Base-by-base conservation (phyloP, 1,140 invertebrate species). In the Drosophila melanogaster region DNA sequence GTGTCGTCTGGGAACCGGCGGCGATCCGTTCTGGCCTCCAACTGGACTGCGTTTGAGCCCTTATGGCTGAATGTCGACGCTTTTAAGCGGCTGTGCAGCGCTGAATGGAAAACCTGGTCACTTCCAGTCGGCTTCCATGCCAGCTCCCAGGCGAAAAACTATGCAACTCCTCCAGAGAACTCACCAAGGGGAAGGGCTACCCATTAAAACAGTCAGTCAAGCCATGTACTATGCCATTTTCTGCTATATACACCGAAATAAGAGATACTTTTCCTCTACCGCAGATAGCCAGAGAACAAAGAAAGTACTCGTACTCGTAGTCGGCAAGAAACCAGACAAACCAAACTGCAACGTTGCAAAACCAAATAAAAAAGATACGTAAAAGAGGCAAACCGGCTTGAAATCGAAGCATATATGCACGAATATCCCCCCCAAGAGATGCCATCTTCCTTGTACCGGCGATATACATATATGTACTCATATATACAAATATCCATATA, bases 1-100 rank as follows among this genome's bases (percentile, higher is more conserved):
- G 50, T 49, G 54, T 53, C 30, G 57, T 72, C 49, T 67, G 61
- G 43, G 37, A 53, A 55, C 77, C 60, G 58, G 61, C 46, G 78
- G 57, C 84, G 84, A 90, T 90, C 87, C 90, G 90, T 91, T 84
- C 72, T 78, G 81, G 76, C 76, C 77, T 77, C 79, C 87, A 86
- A 90, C 90, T 90, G 84, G 70, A 79, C 91, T 77, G 67, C 87
- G 74, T 86, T 81, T 91, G 90, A 90, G 64, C 57, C 46, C 79
- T 84, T 83, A 90, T 81, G 72, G 90, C 90, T 91, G 90, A 91
- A 90, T 91, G 73, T 60, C 51, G 51, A 58, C 70, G 67, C 84
- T 90, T 92, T 90, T 90, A 91, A 91, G 81, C 75, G 75, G 70
- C 85, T 76, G 77, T 83, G 79, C 84, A 76, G 87, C 79, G 90